Evolutionary conservation across 2,113 vertebrate species (phyloP).

Genomic region (Nettapus auritus): DNA sequence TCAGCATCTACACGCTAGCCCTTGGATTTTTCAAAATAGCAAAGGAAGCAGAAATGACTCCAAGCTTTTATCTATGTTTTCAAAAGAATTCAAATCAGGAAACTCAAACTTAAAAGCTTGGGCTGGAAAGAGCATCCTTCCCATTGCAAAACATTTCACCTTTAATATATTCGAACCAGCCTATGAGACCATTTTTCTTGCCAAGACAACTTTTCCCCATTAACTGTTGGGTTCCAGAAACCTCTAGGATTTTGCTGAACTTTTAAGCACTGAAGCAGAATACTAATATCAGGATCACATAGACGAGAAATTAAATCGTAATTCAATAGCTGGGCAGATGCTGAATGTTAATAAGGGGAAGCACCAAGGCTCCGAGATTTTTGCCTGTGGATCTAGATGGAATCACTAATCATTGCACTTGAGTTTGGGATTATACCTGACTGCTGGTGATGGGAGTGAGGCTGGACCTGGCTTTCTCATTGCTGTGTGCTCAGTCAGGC

Average conservation of each 20-base stretch:
- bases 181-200: constrained; percentile 24
- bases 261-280: constrained; percentile 41
- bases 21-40: constrained; percentile 43
- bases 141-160: constrained; percentile 60
- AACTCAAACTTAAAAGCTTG: constrained; percentile 50
- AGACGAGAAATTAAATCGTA: constrained; percentile 25
- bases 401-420: neutral
- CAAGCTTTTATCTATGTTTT: constrained; percentile 61
- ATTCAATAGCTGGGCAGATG: constrained; percentile 30
- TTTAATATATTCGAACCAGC: constrained; percentile 58
- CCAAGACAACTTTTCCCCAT: constrained; percentile 67
- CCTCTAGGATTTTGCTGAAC: constrained; percentile 46
- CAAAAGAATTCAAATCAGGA: constrained; percentile 67
- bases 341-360: neutral
- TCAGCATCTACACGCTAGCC: neutral
- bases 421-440: neutral
- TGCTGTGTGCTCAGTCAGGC: neutral
- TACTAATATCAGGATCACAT: constrained; percentile 1
- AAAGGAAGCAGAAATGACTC: constrained; percentile 41
- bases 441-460: neutral
- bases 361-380: neutral
- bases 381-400: neutral
- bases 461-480: neutral
- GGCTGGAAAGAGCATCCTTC: constrained; percentile 51
- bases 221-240: constrained; percentile 70